Percentiles rank a stretch among this genome's conserved stretches.
These are phyloP conservation scores for Umimayanthus kanabou DNA, from an alignment of 92 coral and sea anemone species.

Conservation along the genomic window DNA sequence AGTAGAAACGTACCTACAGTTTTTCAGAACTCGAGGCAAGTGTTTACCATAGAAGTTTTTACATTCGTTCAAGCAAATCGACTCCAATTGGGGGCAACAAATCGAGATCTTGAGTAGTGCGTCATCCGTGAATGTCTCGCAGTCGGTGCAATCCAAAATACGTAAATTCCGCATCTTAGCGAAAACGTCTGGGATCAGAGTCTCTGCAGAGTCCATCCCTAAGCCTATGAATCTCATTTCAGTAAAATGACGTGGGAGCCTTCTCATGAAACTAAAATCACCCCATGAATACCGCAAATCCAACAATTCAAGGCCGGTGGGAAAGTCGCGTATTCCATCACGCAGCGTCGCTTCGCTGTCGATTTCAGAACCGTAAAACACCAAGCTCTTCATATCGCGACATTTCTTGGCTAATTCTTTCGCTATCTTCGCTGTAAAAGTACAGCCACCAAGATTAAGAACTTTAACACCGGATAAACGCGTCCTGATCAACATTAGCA, in stretches of 20 bases:
- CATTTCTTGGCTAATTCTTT: slow-evolving; percentile 91
- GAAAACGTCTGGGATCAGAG: slow-evolving; percentile 89
- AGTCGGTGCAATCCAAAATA: slow-evolving; percentile 92
- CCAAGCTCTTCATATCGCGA: slow-evolving; percentile 80
- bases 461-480: slow-evolving; percentile 91
- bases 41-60: slow-evolving; percentile 91
- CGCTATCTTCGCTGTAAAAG: slow-evolving; percentile 90
- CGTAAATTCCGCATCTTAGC: slow-evolving; percentile 93
- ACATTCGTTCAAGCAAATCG: slow-evolving; percentile 97
- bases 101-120: slow-evolving; percentile 87
- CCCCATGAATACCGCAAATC: slow-evolving; percentile 98
- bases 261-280: slow-evolving; percentile 92
- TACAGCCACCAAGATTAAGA: slow-evolving; percentile 88
- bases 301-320: slow-evolving; percentile 92
- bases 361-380: slow-evolving; percentile 78
- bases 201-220: slow-evolving; percentile 89
- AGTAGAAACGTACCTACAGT: slow-evolving; percentile 83
- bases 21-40: slow-evolving; percentile 75
- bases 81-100: slow-evolving; percentile 92
- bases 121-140: slow-evolving; percentile 88
- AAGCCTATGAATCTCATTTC: slow-evolving; percentile 92
- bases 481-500: slow-evolving; percentile 93
- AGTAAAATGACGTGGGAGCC: slow-evolving; percentile 97
- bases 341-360: slow-evolving; percentile 75
- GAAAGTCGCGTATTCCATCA: slow-evolving; percentile 91